Evolutionary conservation across 2,797 vertebrate genomes (phyloP), one percentile per base, ranked within the genome.

Genomic region (Lacerta viridis): DNA sequence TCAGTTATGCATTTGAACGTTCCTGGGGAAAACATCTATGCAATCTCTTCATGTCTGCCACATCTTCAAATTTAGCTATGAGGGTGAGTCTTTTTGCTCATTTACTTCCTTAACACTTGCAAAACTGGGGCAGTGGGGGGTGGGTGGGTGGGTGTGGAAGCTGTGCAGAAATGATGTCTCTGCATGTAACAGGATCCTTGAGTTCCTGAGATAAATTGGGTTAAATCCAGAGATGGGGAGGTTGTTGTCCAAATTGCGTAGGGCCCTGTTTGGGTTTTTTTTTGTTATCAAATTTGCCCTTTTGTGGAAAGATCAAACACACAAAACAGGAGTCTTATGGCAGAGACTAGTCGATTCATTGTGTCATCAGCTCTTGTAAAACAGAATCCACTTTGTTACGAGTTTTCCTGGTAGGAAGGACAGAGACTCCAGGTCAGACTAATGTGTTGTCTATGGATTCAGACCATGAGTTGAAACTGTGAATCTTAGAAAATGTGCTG

Each of bases 1-100:
- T 85, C 88, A 89, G 66, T 88, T 89, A 75, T 89, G 78, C 80
- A 89, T 71, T 55, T 85, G 88, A 89, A 81, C 50, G 83, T 85
- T 89, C 83, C 59, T 80, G 78, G 88, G 83, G 88, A 89, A 89
- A 85, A 85, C 88, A 85, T 68, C 88, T 89, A 25, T 85, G 25
- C 78, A 81, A 74, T 89, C 71, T 75, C 78, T 89, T 41, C 69
- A 85, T 89, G 79, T 85, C 83, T 85, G 41, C 88, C 88, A 89
- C 78, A 85, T 76, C 88, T 81, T 68, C 88, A 89, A 36, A 85
- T 75, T 85, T 89, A 89, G 78, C 78, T 85, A 15, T 85, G 78
- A 81, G 88, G 83, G 78, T 85, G 83, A 85, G 88, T 85, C 41
- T 85, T 85, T 55, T 85, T 76, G 69, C 43, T 89, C 41, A 64